Percentiles rank a stretch among this genome's conserved stretches.
Conservation (phyloP, 1,140 invertebrate genomes). For the Chionoecetes opilio region DNA sequence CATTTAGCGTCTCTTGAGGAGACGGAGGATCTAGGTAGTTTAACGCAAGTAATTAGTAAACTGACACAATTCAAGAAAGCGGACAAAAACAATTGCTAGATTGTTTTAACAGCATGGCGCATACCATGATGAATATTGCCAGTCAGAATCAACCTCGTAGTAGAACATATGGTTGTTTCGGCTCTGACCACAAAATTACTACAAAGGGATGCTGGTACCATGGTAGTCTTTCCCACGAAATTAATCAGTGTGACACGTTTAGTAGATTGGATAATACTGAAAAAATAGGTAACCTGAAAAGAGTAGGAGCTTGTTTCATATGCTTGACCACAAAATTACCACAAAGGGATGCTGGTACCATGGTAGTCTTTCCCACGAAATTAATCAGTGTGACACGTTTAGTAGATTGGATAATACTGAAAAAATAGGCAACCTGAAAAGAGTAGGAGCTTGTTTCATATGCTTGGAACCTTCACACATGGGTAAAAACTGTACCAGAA, state of each 20-base stretch:
- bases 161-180: background rate
- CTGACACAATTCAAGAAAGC: background rate
- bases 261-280: background rate
- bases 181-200: background rate
- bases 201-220: background rate
- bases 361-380: background rate
- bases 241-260: background rate
- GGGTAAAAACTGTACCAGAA: background rate
- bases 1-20: background rate
- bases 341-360: background rate
- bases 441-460: background rate
- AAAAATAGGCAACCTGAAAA: background rate
- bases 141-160: background rate
- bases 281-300: background rate
- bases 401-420: background rate
- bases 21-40: background rate
- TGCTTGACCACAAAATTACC: background rate
- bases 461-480: background rate
- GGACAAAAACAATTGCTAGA: background rate
- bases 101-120: background rate
- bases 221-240: background rate
- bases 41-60: background rate
- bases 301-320: background rate
- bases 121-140: background rate
- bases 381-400: background rate